phyloP scores from a whole-genome alignment of 2,888 invertebrate genomes.

The Drosophila rellima region DNA sequence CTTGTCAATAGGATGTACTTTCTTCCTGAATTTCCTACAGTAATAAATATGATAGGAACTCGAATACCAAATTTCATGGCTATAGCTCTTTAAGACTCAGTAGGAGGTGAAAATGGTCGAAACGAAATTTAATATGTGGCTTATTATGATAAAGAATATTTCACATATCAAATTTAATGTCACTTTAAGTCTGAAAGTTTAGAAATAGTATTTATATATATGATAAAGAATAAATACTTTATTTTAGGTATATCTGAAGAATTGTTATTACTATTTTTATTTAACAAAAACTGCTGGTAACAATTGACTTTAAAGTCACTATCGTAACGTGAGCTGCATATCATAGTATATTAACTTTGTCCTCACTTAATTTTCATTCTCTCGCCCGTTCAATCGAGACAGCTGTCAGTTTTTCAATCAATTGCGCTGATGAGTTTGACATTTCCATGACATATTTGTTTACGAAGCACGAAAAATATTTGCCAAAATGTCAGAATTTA shows the following conservation, averaged over 20 bases:
- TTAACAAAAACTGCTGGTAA: not conserved
- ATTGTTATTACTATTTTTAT: not conserved
- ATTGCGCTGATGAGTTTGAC: slow-evolving; percentile 76
- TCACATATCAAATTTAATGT: no score
- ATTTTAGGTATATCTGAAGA: not conserved
- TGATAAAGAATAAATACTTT: not conserved
- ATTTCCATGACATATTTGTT: slow-evolving; percentile 81
- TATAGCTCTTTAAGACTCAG: not conserved
- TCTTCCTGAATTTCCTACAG: no score
- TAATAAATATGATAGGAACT: no score
- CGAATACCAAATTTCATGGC: not conserved
- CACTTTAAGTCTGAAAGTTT: no score
- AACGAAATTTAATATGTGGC: no score
- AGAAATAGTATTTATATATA: no score
- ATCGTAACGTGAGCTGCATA: slow-evolving; percentile 2
- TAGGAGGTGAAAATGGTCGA: not conserved
- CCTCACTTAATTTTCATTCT: not conserved
- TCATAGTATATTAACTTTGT: slow-evolving; percentile 6
- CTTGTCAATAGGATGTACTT: no score
- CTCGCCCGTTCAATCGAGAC: slow-evolving; percentile 9
- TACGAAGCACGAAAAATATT: slow-evolving; percentile 75
- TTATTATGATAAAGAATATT: not conserved
- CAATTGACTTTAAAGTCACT: not conserved
- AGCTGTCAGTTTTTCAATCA: slow-evolving; percentile 77
- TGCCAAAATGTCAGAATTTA: slow-evolving; percentile 82